A percentile compares a stretch with the other conserved stretches of the same genome.
Conservation (phyloP, 2,888 invertebrate species). For the Pollenia angustigena region DNA sequence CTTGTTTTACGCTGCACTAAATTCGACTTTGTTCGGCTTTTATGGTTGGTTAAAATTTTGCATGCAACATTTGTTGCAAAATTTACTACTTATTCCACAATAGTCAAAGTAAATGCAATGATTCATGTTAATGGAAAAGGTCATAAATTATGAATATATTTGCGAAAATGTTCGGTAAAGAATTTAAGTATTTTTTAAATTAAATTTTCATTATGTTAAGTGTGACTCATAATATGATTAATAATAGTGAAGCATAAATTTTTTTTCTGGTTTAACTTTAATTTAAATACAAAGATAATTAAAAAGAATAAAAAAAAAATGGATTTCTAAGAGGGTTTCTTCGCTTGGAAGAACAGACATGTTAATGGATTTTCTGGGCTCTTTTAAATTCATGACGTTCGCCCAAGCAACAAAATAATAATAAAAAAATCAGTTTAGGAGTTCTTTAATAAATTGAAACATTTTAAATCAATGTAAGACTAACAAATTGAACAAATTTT, state of each 20-base stretch:
- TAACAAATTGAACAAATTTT: background rate
- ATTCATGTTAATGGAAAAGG: slow-evolving; percentile 50
- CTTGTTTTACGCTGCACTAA: slow-evolving; percentile 50
- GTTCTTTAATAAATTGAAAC: too few species aligned
- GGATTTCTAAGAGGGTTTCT: too few species aligned
- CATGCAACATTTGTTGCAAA: slow-evolving; percentile 60
- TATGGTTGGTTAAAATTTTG: background rate
- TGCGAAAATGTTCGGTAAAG: slow-evolving; percentile 5
- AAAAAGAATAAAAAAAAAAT: too few species aligned
- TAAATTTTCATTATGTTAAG: slow-evolving; percentile 17
- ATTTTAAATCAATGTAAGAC: too few species aligned
- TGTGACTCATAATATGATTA: slow-evolving; percentile 48
- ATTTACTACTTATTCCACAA: background rate
- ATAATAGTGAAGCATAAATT: slow-evolving; percentile 16
- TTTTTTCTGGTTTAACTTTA: background rate
- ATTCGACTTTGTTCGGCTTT: background rate
- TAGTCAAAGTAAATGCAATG: slow-evolving; percentile 11
- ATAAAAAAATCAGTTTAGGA: too few species aligned
- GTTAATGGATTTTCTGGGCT: too few species aligned
- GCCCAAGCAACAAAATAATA: too few species aligned
- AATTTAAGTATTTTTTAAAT: background rate
- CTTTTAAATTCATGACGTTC: too few species aligned
- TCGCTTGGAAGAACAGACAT: too few species aligned
- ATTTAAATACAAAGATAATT: too few species aligned
- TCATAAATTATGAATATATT: slow-evolving; percentile 1